Evolutionary conservation across 2,113 vertebrate species (phyloP).

Genomic region (Psettodes erumei): DNA sequence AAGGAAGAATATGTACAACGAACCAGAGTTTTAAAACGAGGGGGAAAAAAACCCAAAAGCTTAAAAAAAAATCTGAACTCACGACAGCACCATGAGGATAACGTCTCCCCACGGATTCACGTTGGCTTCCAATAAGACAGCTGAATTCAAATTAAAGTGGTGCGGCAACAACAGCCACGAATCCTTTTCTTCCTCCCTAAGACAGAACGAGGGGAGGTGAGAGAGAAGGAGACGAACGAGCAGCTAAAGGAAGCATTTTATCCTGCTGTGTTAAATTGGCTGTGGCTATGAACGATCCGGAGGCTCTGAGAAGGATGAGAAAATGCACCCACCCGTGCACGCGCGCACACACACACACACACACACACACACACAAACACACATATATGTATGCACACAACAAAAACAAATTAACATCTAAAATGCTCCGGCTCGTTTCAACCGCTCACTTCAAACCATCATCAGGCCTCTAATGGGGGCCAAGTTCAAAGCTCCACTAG

Average conservation of each 20-base stretch:
- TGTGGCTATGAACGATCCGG: conserved; percentile 91
- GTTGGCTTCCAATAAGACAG: conserved; percentile 27
- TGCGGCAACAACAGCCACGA: conserved; percentile 44
- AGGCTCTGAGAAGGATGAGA: conserved; percentile 83
- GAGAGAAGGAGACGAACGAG: conserved; percentile 49
- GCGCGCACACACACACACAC: conserved; percentile 39
- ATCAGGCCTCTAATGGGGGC: conserved; percentile 95
- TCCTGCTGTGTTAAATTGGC: conserved; percentile 90
- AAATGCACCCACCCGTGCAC: conserved; percentile 79
- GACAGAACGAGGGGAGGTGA: conserved; percentile 38
- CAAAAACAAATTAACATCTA: conserved; percentile 97
- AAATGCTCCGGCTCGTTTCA: conserved; percentile 90
- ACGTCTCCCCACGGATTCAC: conserved; percentile 38
- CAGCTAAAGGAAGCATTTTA: conserved; percentile 80
- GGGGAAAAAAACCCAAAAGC: conserved; percentile 18
- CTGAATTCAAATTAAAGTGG: conserved; percentile 42
- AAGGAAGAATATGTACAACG: background rate
- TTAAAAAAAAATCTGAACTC: conserved; percentile 29
- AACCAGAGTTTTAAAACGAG: conserved; percentile 5
- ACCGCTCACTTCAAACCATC: conserved; percentile 90
- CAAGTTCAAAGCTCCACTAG: conserved; percentile 93
- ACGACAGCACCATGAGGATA: conserved; percentile 21
- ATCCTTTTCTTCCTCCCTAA: conserved; percentile 31
- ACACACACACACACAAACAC: conserved; percentile 45
- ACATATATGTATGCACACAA: conserved; percentile 69